Evolutionary conservation across 1,140 invertebrate species (phyloP), one percentile per base, ranked within the genome.

Genomic region (Trachymyrmex septentrionalis): DNA sequence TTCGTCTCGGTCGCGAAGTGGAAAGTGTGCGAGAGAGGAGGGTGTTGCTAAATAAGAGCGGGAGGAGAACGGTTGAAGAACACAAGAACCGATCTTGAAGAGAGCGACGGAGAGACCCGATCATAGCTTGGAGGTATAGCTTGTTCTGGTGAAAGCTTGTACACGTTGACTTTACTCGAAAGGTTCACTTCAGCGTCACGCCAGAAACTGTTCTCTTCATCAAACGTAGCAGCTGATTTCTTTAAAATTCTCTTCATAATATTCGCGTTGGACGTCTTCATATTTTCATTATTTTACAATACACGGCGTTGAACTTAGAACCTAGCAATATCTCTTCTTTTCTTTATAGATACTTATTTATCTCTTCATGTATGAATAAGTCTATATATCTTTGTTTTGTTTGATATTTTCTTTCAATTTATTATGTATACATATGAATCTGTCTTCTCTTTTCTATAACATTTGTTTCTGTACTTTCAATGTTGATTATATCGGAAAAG

Each of bases 101-200:
- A 76, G 66, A 48, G 78, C 21, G 64, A 75, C 66, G 30, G n/a
- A 72, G 78, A 87, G 77, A 63, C 66, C 27, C 61, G 73, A 88
- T 88, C 30, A 44, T 87, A 80, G 86, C 86, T 73, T 3, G 64
- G 34, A 75, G 88, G 82, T 69, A 71, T 61, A 30, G 76, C 24
- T 38, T 64, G 69, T 71, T 81, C 86, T 78, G 86, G 86, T 91
- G 88, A 91, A 91, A 91, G 89, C 88, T 73, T 66, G 63, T 90
- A 34, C 67, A 61, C 75, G 48, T 85, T 75, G 53, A 73, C 53
- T 89, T 85, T 82, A 55, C 55, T 81, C 69, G 73, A 87, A 90
- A 84, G 59, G 53, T 80, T 85, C 53, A 21, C 81, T 86, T 24
- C 50, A 55, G 53, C 78, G 10, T 69, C n/a, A 86, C 44, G 66